Evolutionary conservation across 2,113 vertebrate species (phyloP).

Genomic region (Spilogale gracilis): DNA sequence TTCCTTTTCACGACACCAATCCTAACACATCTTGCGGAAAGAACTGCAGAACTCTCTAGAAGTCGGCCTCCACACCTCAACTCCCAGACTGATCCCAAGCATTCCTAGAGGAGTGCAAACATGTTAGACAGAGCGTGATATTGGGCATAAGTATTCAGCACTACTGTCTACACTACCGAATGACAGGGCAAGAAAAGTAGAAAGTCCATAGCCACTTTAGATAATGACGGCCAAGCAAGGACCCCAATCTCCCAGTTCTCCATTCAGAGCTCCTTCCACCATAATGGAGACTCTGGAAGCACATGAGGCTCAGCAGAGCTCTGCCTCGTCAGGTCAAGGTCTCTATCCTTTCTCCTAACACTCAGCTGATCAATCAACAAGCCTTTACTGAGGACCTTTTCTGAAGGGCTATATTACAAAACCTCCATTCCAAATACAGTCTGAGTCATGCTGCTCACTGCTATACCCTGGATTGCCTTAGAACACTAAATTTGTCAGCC

Average conservation of each 20-base stretch:
- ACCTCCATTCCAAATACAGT: neutral
- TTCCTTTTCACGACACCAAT: neutral
- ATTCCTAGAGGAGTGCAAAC: neutral
- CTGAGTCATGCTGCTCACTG: neutral
- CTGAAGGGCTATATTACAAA: conserved; percentile 5
- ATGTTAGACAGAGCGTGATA: neutral
- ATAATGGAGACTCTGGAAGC: neutral
- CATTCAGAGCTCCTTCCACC: neutral
- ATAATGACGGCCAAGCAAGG: neutral
- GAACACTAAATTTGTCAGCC: neutral
- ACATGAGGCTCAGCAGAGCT: neutral
- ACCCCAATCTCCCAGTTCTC: neutral
- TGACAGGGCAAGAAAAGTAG: neutral
- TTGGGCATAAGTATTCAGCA: neutral
- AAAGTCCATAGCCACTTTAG: conserved; percentile 1
- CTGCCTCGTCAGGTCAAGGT: neutral
- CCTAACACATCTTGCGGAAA: neutral
- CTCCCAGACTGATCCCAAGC: neutral
- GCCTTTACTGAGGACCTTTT: conserved; percentile 10
- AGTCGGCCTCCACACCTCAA: neutral
- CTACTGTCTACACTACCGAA: neutral
- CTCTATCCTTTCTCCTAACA: neutral
- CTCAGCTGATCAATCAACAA: neutral
- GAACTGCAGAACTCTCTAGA: neutral
- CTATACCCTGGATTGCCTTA: neutral